Evolutionary conservation across 2,888 invertebrate genomes (phyloP), one percentile per base, ranked within the genome.

Genomic region (Coelinius sp.): DNA sequence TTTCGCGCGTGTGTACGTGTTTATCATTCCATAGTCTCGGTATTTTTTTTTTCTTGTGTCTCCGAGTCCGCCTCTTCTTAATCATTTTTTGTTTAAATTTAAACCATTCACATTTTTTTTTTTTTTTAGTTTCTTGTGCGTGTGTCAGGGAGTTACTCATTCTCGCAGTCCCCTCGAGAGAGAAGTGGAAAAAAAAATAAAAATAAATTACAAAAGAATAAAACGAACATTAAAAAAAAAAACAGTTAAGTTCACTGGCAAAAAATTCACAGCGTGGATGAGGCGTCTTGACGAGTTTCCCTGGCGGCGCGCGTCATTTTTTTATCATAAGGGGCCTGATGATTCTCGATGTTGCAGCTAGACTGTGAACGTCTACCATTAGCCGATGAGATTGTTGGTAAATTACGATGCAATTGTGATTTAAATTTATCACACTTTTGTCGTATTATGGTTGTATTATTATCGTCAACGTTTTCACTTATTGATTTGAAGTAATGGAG

Each of bases 1-100:
- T 75, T 68, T 77, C 74, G 75, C 76, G 77, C 73, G 76, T 76
- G 78, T 79, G 75, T 77, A 73, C 72, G 77, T 77, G 75, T 75
- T 72, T 75, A 70, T 78, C 73, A 73, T 71, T 63, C n/a, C 44
- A 24, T 38, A 75, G 70, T 76, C 73, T 78, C 73, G 75, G 70
- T 38, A 27, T 65, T 35, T 72, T 22, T 49, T 69, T 38, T 56
- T 72, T 69, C 71, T 70, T 64, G 64, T 74, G 70, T 78, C 73
- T 75, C 76, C 70, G 73, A 77, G 75, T 75, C 64, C 69, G 66
- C 68, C 69, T 56, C 35, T 65, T 52, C 59, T 31, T n/a, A n/a
- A 66, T 66, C 49, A 24, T 62, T 59, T 71, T 67, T 44, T 49
- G 14, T 62, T 71, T 67, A n/a, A 63, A 41, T 63, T 63, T 63